A percentile compares a stretch with the other conserved stretches of the same genome.
Evolutionary conservation across 2,888 invertebrate species (phyloP).

Genomic region (Tenthredo scrophulariae): DNA sequence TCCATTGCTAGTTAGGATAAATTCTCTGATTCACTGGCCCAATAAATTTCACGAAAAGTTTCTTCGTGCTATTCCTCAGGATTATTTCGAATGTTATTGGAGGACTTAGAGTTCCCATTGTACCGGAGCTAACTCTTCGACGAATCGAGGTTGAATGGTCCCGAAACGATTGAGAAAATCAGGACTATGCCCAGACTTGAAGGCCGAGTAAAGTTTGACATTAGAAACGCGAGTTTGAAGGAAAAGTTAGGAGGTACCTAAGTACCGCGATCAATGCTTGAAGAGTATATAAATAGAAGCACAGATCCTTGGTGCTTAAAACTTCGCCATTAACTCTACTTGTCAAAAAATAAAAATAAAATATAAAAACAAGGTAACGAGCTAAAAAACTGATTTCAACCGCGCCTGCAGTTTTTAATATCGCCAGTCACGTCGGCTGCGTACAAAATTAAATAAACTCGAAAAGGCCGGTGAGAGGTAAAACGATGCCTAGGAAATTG

Average conservation of each 20-base stretch:
- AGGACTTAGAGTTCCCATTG: conserved; percentile 11
- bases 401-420: conserved; percentile 23
- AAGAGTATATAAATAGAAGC: conserved; percentile 29
- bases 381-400: conserved; percentile 4
- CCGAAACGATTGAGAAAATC: conserved; percentile 26
- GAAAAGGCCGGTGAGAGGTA: neutral
- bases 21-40: neutral
- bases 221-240: conserved; percentile 14
- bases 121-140: neutral
- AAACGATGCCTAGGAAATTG: neutral
- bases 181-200: conserved; percentile 10
- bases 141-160: neutral
- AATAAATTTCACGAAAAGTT: conserved; percentile 20
- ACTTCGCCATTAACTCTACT: conserved; percentile 43
- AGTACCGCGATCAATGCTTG: neutral
- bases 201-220: conserved; percentile 16
- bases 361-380: neutral
- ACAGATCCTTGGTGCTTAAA: conserved; percentile 15
- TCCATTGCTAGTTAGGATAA: neutral
- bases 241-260: conserved; percentile 17
- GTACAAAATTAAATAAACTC: conserved; percentile 23
- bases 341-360: neutral
- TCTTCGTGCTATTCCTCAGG: neutral
- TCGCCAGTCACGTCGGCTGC: conserved; percentile 17
- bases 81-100: conserved; percentile 27